A percentile compares a stretch with the other conserved stretches of the same genome.
Conservation (phyloP, 2,797 vertebrate genomes). For the Lindbergichthys nudifrons region DNA sequence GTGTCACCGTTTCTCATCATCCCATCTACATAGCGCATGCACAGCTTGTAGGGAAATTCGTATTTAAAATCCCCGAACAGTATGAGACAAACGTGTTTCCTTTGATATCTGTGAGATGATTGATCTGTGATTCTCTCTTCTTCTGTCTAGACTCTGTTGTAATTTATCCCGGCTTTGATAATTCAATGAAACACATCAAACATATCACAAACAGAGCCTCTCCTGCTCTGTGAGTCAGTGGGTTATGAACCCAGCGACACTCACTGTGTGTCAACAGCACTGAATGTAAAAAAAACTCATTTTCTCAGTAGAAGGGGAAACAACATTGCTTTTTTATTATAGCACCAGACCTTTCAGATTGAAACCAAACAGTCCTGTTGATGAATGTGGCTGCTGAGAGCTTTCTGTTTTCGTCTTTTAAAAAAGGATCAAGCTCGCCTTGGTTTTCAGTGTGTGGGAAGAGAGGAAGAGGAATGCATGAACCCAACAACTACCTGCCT, state of each 20-base stretch:
- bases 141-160: slow-evolving; percentile 27
- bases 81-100: slow-evolving; percentile 30
- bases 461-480: slow-evolving; percentile 57
- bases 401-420: not conserved
- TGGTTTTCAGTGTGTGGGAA: slow-evolving; percentile 60
- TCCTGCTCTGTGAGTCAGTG: slow-evolving; percentile 45
- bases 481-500: slow-evolving; percentile 58
- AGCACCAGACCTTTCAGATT: slow-evolving; percentile 36
- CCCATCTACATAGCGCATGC: slow-evolving; percentile 1
- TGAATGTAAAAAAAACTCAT: slow-evolving; percentile 27
- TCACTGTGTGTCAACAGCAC: slow-evolving; percentile 35
- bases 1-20: slow-evolving; percentile 41
- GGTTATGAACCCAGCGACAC: slow-evolving; percentile 47
- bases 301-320: slow-evolving; percentile 40
- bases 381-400: slow-evolving; percentile 51
- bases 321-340: slow-evolving; percentile 26
- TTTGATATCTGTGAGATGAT: slow-evolving; percentile 54
- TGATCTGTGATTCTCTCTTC: slow-evolving; percentile 44
- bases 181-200: slow-evolving; percentile 65
- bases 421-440: slow-evolving; percentile 27
- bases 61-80: slow-evolving; percentile 40
- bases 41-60: slow-evolving; percentile 16
- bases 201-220: slow-evolving; percentile 45
- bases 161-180: slow-evolving; percentile 55
- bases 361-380: slow-evolving; percentile 56